Evolutionary conservation across 2,888 invertebrate species (phyloP).

Genomic region (Chironomus tentans): DNA sequence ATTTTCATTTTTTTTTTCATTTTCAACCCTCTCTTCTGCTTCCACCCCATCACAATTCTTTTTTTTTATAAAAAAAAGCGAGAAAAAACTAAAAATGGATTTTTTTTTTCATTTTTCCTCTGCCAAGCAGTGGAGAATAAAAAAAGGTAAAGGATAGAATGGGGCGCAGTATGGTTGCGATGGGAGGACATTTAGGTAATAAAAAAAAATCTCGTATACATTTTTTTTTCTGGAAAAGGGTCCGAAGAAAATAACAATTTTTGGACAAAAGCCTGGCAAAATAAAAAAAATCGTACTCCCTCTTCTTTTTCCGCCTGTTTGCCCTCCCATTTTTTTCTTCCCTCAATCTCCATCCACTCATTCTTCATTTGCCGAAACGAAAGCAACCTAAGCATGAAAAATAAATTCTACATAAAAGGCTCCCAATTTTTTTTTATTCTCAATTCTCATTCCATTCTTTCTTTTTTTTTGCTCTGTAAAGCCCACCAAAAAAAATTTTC

Average conservation of each 20-base stretch:
- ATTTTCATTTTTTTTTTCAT: neutral
- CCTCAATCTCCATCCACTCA: neutral
- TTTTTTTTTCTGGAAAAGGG: slow-evolving; percentile 20
- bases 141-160: slow-evolving; percentile 10
- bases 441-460: neutral
- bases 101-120: slow-evolving; percentile 1
- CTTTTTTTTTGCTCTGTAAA: slow-evolving; percentile 6
- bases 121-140: neutral
- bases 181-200: slow-evolving; percentile 13
- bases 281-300: neutral
- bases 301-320: neutral
- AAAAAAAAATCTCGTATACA: slow-evolving; percentile 14
- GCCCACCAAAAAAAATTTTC: slow-evolving; percentile 17
- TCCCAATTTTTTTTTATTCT: slow-evolving; percentile 17
- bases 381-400: slow-evolving; percentile 21
- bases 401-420: slow-evolving; percentile 26
- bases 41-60: neutral
- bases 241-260: slow-evolving; percentile 20
- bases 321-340: neutral
- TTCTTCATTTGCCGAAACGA: neutral
- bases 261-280: slow-evolving; percentile 6
- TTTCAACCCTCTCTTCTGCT: neutral
- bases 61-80: slow-evolving; percentile 2
- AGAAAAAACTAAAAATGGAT: slow-evolving; percentile 17
- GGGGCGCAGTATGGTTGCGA: neutral